Evolutionary conservation across 2,113 vertebrate genomes (phyloP), one percentile per base, ranked within the genome.

Genomic region (Acanthisitta chloris): DNA sequence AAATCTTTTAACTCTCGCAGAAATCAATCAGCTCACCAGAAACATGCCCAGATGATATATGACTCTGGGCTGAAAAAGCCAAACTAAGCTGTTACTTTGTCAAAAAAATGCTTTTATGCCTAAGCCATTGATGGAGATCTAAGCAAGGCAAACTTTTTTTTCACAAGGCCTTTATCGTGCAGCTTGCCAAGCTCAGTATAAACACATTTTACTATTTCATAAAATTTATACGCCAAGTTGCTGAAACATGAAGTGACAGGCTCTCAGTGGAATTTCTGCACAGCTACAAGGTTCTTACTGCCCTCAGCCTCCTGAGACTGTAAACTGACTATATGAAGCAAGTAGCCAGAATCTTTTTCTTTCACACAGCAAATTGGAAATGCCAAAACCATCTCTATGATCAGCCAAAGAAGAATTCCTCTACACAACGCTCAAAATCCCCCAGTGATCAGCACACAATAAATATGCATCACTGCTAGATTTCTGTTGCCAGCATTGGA

Each of bases 151-250:
- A 72, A 24, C 58, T 48, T 78, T 71, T 88, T 73, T 81, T 88
- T 93, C 82, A 91, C 76, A 94, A 81, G 73, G 25, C 48, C 48
- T 96, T 76, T 90, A 85, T 86, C 24, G 2, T 93, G 81, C 49
- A 91, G 93, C 78, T 90, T 90, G 86, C 86, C 85, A 95, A 89
- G 55, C 76, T 92, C 66, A 14, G 2, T 80, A 90, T 92, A 96
- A 97, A 96, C 94, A 94, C 88, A 88, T 92, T 95, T 96, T 92
- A 96, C 81, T 92, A 84, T 91, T 95, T 91, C 91, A 90, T 81
- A 84, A 95, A 97, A 78, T 88, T 73, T 89, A 66, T 38, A 81
- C 0, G 83, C 83, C 94, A 89, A 79, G 45, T 91, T 95, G 93
- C 71, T 91, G 78, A 94, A 96, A 92, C 72, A 43, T 23, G 59